Conservation (phyloP, 2,797 vertebrate species). For the Galagoides demidoff region DNA sequence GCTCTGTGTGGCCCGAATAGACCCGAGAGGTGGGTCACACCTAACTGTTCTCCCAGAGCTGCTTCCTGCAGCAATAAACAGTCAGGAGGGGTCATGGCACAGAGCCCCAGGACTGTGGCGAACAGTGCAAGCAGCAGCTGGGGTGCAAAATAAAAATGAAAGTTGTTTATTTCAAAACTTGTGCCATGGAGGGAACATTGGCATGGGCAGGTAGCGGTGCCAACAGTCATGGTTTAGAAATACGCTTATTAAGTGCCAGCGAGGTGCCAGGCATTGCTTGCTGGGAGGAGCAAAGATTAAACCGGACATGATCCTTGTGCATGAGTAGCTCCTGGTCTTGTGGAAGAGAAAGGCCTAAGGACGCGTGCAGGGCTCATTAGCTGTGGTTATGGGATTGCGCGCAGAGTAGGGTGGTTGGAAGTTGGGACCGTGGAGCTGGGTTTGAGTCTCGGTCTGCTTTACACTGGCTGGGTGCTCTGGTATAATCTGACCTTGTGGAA, state of each 20-base stretch:
- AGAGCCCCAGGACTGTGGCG: neutral
- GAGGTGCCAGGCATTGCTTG: neutral
- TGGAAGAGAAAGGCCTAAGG: neutral
- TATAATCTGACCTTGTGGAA: neutral
- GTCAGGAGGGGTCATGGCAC: constrained; percentile 1
- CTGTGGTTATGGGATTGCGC: too few relatives aligned
- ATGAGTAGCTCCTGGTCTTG: neutral
- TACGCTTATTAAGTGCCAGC: neutral
- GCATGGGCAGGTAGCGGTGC: neutral
- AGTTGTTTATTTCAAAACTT: constrained; percentile 23
- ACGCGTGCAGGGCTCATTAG: rapidly evolving
- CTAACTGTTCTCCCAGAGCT: neutral
- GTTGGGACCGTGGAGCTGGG: neutral
- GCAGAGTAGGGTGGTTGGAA: neutral
- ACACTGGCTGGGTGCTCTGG: neutral
- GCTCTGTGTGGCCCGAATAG: constrained; percentile 2
- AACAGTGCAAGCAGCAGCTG: neutral
- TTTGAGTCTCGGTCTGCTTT: neutral
- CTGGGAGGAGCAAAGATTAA: neutral
- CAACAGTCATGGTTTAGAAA: neutral
- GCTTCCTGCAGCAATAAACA: neutral
- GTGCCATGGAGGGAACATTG: neutral
- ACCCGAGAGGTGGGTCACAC: neutral
- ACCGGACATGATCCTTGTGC: neutral
- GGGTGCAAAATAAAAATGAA: neutral